A percentile compares a stretch with the other conserved stretches of the same genome.
Evolutionary conservation across 2,113 vertebrate species (phyloP).

Genomic region (Equus przewalskii): DNA sequence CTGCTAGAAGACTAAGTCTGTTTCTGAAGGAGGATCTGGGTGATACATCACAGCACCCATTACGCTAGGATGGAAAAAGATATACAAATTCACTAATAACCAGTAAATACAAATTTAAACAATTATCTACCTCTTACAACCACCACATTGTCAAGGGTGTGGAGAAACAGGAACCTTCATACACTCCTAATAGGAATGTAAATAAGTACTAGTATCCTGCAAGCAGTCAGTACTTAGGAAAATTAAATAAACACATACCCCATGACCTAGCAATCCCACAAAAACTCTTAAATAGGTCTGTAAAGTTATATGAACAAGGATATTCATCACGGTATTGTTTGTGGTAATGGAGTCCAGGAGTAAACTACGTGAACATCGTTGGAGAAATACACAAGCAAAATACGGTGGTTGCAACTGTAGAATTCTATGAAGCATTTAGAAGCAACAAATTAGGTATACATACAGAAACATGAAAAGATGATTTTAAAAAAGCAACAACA

Average conservation of each 20-base stretch:
- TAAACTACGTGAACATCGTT: neutral
- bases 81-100: neutral
- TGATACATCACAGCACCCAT: neutral
- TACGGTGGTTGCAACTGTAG: neutral
- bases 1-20: neutral
- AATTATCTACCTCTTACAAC: neutral
- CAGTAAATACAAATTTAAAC: neutral
- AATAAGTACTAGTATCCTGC: neutral
- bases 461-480: neutral
- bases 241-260: neutral
- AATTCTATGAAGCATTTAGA: neutral
- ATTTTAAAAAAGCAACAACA: neutral
- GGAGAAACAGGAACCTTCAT: neutral
- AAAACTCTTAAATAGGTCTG: neutral
- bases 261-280: neutral
- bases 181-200: neutral
- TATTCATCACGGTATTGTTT: neutral
- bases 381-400: neutral
- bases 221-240: neutral
- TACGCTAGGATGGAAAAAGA: neutral
- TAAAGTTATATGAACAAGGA: neutral
- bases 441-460: neutral
- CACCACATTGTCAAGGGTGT: neutral
- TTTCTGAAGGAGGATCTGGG: neutral
- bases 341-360: neutral